A percentile compares a stretch with the other conserved stretches of the same genome.
phyloP scores from a whole-genome alignment of 2,888 invertebrate genomes.

The Watsonalla binaria region DNA sequence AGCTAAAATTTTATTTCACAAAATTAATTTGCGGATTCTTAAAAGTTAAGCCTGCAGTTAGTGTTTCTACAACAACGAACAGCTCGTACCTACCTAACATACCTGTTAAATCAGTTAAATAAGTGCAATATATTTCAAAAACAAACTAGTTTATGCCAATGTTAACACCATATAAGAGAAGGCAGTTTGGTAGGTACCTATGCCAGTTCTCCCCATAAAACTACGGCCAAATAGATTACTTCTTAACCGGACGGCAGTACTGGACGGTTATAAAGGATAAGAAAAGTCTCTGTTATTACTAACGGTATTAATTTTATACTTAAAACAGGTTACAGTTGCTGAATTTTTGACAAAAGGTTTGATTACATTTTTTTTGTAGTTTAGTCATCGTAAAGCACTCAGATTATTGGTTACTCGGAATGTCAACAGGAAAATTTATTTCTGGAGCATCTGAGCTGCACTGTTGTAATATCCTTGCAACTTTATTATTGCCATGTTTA shows the following conservation, averaged over 20 bases:
- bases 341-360: too few relatives aligned
- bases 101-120: not conserved
- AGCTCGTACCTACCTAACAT: not conserved
- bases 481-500: too few relatives aligned
- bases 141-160: conserved; percentile 27
- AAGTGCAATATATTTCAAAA: conserved; percentile 14
- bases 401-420: too few relatives aligned
- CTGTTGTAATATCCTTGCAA: too few relatives aligned
- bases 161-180: conserved; percentile 27
- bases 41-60: too few relatives aligned
- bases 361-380: too few relatives aligned
- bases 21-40: not conserved
- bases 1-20: not conserved
- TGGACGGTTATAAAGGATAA: not conserved
- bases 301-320: not conserved
- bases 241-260: conserved; percentile 8
- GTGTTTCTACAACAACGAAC: too few relatives aligned
- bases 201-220: conserved; percentile 5
- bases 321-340: not conserved
- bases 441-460: too few relatives aligned
- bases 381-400: too few relatives aligned
- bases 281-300: too few relatives aligned
- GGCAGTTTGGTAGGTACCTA: conserved; percentile 10
- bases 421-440: too few relatives aligned
- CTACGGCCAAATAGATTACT: conserved; percentile 9